These are phyloP conservation scores for Macrostomum cliftonense DNA, from an alignment of 2,888 invertebrate genomes.

Conservation along the genomic window DNA sequence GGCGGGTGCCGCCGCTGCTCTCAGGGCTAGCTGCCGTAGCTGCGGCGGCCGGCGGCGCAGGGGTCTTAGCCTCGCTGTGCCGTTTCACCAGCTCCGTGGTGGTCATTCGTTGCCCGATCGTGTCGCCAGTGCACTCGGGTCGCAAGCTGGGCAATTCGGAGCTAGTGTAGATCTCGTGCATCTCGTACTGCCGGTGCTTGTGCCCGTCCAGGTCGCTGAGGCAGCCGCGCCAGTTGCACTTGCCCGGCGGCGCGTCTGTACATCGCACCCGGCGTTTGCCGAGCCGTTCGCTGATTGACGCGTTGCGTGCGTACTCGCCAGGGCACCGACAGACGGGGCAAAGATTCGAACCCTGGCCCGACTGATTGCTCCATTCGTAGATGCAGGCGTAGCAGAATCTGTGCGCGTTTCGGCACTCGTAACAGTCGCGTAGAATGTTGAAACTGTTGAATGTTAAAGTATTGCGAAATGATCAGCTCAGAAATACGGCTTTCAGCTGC, in stretches of 20 bases:
- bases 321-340: slow-evolving; percentile 8
- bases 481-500: too few relatives aligned
- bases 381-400: slow-evolving; percentile 11
- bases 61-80: too few relatives aligned
- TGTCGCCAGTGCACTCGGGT: too few relatives aligned
- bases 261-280: slow-evolving; percentile 8
- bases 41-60: too few relatives aligned
- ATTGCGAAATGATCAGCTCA: too few relatives aligned
- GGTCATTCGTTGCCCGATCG: too few relatives aligned
- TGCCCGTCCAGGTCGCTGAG: slow-evolving; percentile 7
- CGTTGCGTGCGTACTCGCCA: slow-evolving; percentile 7
- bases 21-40: too few relatives aligned
- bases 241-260: not conserved
- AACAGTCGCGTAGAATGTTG: slow-evolving; percentile 5
- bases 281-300: slow-evolving; percentile 3
- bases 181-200: slow-evolving; percentile 6
- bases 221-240: slow-evolving; percentile 7
- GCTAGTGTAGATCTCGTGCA: not conserved
- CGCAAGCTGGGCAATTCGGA: not conserved
- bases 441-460: slow-evolving; percentile 6
- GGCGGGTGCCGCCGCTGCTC: too few relatives aligned
- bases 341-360: slow-evolving; percentile 3
- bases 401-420: slow-evolving; percentile 9
- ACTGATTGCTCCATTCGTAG: slow-evolving; percentile 9
- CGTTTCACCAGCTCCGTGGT: too few relatives aligned